Percentiles rank a stretch among this genome's conserved stretches.
phyloP scores from a whole-genome alignment of 2,888 invertebrate species.

The Zygogramma bicolorata region DNA sequence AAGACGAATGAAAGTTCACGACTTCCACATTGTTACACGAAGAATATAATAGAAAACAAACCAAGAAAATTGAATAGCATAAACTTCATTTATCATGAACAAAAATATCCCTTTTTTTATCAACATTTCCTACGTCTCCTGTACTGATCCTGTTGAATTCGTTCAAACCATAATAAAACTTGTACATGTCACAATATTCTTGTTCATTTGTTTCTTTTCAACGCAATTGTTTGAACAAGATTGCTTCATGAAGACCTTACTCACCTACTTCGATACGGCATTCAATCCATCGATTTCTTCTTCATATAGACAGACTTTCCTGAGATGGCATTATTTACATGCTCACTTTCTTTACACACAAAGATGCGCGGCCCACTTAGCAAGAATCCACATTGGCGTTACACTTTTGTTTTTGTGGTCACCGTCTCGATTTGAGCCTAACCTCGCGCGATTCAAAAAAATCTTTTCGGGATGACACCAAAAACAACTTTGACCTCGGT shows the following conservation, averaged over 20 bases:
- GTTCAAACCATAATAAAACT: too few species aligned
- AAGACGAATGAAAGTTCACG: too few species aligned
- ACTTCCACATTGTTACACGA: too few species aligned
- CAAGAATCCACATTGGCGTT: neutral
- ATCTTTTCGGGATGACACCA: neutral
- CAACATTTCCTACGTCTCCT: too few species aligned
- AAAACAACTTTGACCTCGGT: constrained; percentile 3
- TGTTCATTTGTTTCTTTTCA: too few species aligned
- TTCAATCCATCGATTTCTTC: neutral
- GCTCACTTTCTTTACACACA: constrained; percentile 41
- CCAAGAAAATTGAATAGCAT: too few species aligned
- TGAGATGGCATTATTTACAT: constrained; percentile 42
- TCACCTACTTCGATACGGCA: neutral
- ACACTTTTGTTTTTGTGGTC: neutral
- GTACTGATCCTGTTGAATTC: too few species aligned
- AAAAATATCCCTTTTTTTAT: too few species aligned
- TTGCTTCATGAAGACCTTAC: neutral
- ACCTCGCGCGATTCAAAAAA: neutral
- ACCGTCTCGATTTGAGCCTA: neutral
- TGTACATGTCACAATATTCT: too few species aligned
- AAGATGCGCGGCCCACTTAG: neutral
- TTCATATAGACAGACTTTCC: constrained; percentile 33
- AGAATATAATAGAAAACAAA: too few species aligned
- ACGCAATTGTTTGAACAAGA: neutral
- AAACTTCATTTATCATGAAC: too few species aligned